These are phyloP conservation scores for Orestias chungarensis DNA, from an alignment of 2,797 vertebrate genomes.

Conservation along the genomic window DNA sequence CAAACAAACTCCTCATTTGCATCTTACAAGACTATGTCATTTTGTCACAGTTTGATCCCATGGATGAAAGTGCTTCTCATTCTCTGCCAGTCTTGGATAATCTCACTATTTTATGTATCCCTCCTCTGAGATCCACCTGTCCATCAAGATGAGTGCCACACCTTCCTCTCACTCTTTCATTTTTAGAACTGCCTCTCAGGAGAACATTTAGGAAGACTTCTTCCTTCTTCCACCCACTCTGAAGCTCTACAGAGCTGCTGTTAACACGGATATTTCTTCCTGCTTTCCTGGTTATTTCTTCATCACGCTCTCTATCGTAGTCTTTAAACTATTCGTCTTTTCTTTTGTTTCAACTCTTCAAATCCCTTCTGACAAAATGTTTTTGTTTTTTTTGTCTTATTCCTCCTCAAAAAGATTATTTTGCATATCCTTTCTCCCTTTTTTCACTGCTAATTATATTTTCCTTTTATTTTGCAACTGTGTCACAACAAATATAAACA, in stretches of 20 bases:
- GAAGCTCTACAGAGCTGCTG: conserved; percentile 20
- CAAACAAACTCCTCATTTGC: conserved; percentile 51
- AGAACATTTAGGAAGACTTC: conserved; percentile 45
- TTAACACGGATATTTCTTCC: background rate
- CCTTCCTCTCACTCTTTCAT: conserved; percentile 24
- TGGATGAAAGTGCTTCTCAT: conserved; percentile 51
- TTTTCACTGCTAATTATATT: background rate
- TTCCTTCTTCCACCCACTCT: conserved; percentile 58
- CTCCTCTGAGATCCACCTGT: conserved; percentile 52
- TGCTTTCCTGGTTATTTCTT: background rate
- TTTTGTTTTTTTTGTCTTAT: no score
- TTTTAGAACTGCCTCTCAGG: conserved; percentile 34
- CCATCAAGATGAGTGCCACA: conserved; percentile 44
- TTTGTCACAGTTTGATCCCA: conserved; percentile 47
- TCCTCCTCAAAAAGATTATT: background rate
- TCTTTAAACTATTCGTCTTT: background rate
- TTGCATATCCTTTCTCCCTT: background rate
- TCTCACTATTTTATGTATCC: conserved; percentile 13
- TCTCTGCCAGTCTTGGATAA: conserved; percentile 44
- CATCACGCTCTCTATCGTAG: background rate
- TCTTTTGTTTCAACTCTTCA: background rate
- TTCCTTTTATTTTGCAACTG: background rate
- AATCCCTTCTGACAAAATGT: background rate
- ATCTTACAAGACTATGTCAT: conserved; percentile 48
- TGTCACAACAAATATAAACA: background rate